A percentile compares a stretch with the other conserved stretches of the same genome.
phyloP scores from a whole-genome alignment of 1,140 invertebrate genomes.

The Delia radicum region DNA sequence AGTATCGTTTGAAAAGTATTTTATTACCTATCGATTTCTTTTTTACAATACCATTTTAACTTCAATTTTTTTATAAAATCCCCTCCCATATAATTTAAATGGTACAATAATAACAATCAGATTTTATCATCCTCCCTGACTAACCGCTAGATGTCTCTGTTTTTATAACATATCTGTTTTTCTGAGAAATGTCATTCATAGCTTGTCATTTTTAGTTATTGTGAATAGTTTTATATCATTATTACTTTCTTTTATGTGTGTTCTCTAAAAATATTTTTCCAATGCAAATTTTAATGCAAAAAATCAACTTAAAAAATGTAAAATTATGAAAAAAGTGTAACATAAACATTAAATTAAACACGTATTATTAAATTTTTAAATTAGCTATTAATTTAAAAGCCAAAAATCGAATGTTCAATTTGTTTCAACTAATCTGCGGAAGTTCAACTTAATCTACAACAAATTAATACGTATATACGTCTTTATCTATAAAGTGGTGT shows the following conservation, averaged over 20 bases:
- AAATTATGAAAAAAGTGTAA: neutral
- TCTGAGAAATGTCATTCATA: neutral
- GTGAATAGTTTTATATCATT: neutral
- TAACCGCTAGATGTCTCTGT: neutral
- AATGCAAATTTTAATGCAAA: constrained; percentile 1
- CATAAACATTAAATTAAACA: neutral
- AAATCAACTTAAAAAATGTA: neutral
- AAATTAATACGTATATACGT: neutral
- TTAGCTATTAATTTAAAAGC: neutral
- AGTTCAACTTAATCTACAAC: neutral
- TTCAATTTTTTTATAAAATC: too few species aligned
- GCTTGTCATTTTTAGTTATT: neutral
- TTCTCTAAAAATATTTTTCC: constrained; percentile 10
- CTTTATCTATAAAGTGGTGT: neutral
- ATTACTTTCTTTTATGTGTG: constrained; percentile 19
- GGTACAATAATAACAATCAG: too few species aligned
- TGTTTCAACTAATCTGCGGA: neutral
- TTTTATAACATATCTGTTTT: neutral
- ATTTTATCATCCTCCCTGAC: too few species aligned
- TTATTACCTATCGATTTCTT: too few species aligned
- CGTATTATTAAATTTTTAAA: neutral
- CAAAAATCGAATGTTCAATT: neutral
- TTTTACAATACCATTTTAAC: too few species aligned
- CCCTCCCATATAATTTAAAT: too few species aligned
- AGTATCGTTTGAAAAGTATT: too few species aligned